Evolutionary conservation across 2,113 vertebrate genomes (phyloP), one percentile per base, ranked within the genome.

Genomic region (Pseudonaja textilis): DNA sequence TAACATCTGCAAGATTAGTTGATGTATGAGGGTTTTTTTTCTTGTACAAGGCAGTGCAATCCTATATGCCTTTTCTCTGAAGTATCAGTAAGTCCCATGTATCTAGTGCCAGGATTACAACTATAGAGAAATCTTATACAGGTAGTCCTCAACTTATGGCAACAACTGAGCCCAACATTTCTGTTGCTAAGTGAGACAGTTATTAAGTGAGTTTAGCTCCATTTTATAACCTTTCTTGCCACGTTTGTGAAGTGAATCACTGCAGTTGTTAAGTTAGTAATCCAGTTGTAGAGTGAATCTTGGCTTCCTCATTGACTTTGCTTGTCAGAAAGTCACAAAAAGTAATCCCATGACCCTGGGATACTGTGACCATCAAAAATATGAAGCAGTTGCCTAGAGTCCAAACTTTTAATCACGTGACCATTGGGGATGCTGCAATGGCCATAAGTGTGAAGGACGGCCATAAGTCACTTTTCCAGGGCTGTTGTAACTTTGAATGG

Each of bases 1-100:
- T 87, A 56, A 89, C 12, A 57, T 39, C 0, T 0, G 0, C 88
- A 87, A 55, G 0, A 2, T 4, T 81, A 39, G 34, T 81, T 42
- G 7, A 42, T 29, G 29, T 91, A 89, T 92, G 34, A 81, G 1
- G 1, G 26, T 61, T 25, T 45, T 45, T 29, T 45, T 45, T 22
- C 52, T 55, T 20, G 42, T 85, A 42, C 52, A 45, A n/a, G 25
- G 20, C 20, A 64, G 5, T 29, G n/a, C 14, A 5, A 11, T 45
- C 12, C 29, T 74, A 90, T 90, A 52, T 5, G 81, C 61, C 2
- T 26, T 91, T 74, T 42, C 34, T 26, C 69, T 23, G 20, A 85
- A 91, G n/a, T 61, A 61, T 61, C 9, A 11, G 2, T 54, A 55
- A n/a, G 29, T 55, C 16, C 20, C 52, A 34, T 42, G 5, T 22